These are phyloP conservation scores for Alcis repandata DNA, from an alignment of 2,888 invertebrate genomes.

Conservation along the genomic window DNA sequence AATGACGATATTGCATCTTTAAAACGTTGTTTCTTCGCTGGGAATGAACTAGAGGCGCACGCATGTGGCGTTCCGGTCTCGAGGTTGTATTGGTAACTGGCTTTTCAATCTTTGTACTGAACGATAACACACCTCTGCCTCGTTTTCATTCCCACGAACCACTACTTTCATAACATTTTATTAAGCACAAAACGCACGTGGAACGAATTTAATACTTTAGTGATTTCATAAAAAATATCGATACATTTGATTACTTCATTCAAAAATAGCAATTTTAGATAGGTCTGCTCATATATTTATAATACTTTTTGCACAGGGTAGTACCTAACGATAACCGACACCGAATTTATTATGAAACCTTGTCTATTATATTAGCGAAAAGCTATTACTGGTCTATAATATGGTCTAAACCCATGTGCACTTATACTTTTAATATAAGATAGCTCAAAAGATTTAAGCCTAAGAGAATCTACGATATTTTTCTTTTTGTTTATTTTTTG, in stretches of 20 bases:
- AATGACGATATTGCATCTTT: constrained; percentile 74
- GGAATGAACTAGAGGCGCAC: constrained; percentile 68
- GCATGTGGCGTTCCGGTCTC: constrained; percentile 51
- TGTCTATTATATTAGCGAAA: constrained; percentile 71
- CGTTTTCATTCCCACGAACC: constrained; percentile 71
- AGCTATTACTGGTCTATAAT: constrained; percentile 69
- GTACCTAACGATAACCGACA: constrained; percentile 68
- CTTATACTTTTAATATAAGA: constrained; percentile 79
- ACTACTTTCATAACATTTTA: constrained; percentile 63
- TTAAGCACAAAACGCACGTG: constrained; percentile 70
- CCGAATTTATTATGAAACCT: constrained; percentile 72
- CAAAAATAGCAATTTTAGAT: constrained; percentile 73
- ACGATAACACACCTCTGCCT: constrained; percentile 58
- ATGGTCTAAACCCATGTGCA: constrained; percentile 81
- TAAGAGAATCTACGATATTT: constrained; percentile 80
- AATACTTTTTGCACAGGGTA: constrained; percentile 75
- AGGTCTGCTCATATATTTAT: constrained; percentile 67
- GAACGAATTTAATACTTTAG: constrained; percentile 81
- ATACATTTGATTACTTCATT: constrained; percentile 66
- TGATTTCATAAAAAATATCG: constrained; percentile 83
- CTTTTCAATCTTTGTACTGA: constrained; percentile 81
- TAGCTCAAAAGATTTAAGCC: constrained; percentile 82
- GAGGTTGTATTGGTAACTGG: constrained; percentile 77
- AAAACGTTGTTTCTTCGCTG: constrained; percentile 60
- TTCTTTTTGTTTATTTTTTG: constrained; percentile 66